A percentile compares a stretch with the other conserved stretches of the same genome.
Conservation (phyloP, 1,140 invertebrate species). For the Chrysoperla carnea region DNA sequence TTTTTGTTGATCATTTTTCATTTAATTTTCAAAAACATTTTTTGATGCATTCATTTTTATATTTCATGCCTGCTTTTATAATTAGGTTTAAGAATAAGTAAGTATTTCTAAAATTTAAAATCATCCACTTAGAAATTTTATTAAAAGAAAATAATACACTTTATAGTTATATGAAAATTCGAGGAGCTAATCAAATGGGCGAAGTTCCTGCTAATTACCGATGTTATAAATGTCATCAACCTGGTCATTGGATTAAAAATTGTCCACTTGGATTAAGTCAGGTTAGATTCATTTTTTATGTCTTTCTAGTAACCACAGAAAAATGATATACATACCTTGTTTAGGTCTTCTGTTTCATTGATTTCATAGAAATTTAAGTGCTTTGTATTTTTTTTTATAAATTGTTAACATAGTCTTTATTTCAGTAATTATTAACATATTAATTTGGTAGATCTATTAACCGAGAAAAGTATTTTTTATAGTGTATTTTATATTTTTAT, state of each 20-base stretch:
- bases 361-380: too few species aligned
- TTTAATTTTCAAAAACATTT: neutral
- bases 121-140: neutral
- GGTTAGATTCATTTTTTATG: slow-evolving; percentile 23
- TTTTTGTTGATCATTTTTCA: too few species aligned
- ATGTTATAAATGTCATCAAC: slow-evolving; percentile 83
- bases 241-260: slow-evolving; percentile 92
- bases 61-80: slow-evolving; percentile 1
- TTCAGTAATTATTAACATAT: too few species aligned
- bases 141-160: neutral
- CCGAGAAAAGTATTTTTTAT: too few species aligned
- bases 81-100: slow-evolving; percentile 9
- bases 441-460: too few species aligned
- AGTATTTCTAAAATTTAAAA: slow-evolving; percentile 1
- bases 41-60: slow-evolving; percentile 1
- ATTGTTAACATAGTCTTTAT: too few species aligned
- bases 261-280: slow-evolving; percentile 51
- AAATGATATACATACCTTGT: too few species aligned
- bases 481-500: too few species aligned
- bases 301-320: neutral
- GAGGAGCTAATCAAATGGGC: slow-evolving; percentile 70
- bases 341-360: too few species aligned
- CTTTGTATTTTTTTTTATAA: too few species aligned
- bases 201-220: slow-evolving; percentile 77
- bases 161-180: slow-evolving; percentile 69